Evolutionary conservation across 2,113 vertebrate genomes (phyloP), one percentile per base, ranked within the genome.

Genomic region (Ochotona princeps): DNA sequence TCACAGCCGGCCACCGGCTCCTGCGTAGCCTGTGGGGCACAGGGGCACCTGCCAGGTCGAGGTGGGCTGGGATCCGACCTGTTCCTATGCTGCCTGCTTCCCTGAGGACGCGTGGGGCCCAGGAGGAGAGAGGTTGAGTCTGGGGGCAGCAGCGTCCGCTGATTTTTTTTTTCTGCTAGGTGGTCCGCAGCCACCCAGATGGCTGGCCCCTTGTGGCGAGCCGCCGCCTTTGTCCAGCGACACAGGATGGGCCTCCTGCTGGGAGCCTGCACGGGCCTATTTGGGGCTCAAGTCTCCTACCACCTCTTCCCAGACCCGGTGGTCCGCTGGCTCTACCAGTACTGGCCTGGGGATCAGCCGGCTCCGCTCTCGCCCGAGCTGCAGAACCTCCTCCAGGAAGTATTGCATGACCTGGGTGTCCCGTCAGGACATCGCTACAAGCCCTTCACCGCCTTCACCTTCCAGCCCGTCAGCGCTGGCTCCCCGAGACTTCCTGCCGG

Each of bases 381-480:
- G 25, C 88, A 83, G 66, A 86, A 3, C 14, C 90, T 99, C 84
- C 99, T 99, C 97, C 98, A 97, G 66, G 97, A 98, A 90, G 98
- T 99, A 32, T 95, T 99, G 6, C 96, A 97, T 66, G 99, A 99
- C 82, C 97, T 92, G 6, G 90, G 83, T 0, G 0, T 97, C 63
- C 90, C 94, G 5, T 98, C 98, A 0, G 0, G 91, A 17, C 97
- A 96, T 35, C 96, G 92, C n/a, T 99, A 98, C 92, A 96, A 91
- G 14, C 98, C 98, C 15, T 99, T 99, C 35, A 98, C 98, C 5
- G 96, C 98, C 75, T 99, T 98, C 67, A 98, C 98, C n/a, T 99
- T 99, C 96, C 98, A 99, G 30, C 99, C 99, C 0, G 97, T 99
- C 63, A 98, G 99, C 0, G 99, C 99, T 1, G 99, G 99, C 21